These are phyloP conservation scores for Siniperca knerii DNA, from an alignment of 2,113 vertebrate genomes.

Conservation along the genomic window DNA sequence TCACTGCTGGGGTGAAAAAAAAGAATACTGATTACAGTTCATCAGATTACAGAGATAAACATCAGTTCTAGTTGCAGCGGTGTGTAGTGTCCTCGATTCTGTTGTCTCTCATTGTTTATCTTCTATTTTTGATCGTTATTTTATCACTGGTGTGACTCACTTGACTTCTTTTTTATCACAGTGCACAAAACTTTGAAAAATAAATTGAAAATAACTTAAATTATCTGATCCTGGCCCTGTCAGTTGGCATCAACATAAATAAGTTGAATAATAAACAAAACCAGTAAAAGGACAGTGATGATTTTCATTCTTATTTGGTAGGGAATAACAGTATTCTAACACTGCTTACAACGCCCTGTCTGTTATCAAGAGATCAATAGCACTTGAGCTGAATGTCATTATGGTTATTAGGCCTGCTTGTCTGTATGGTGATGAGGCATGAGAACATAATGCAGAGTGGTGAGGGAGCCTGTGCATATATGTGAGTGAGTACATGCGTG, in stretches of 20 bases:
- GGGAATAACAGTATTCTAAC: slow-evolving; percentile 39
- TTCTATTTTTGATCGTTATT: neutral
- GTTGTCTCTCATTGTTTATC: neutral
- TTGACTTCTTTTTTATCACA: neutral
- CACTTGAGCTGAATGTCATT: slow-evolving; percentile 78
- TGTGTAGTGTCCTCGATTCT: neutral
- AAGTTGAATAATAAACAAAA: slow-evolving; percentile 34
- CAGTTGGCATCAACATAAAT: slow-evolving; percentile 41
- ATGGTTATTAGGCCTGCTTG: slow-evolving; percentile 71
- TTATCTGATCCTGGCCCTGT: neutral
- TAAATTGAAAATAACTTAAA: neutral
- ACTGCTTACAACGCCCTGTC: slow-evolving; percentile 51
- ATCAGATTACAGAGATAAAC: neutral
- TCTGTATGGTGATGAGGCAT: slow-evolving; percentile 71
- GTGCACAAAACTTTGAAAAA: neutral
- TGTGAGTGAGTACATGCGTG: slow-evolving; percentile 47
- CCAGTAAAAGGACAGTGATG: slow-evolving; percentile 43
- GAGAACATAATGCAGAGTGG: slow-evolving; percentile 68
- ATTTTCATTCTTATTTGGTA: slow-evolving; percentile 48
- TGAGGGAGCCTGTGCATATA: slow-evolving; percentile 17
- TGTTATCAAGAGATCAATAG: slow-evolving; percentile 76
- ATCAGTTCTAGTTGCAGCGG: neutral
- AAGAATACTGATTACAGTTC: neutral
- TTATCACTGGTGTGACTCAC: neutral
- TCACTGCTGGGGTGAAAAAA: too few relatives aligned